Evolutionary conservation across 2,888 invertebrate species (phyloP), one percentile per base, ranked within the genome.

Genomic region (Lampropteryx suffumata): DNA sequence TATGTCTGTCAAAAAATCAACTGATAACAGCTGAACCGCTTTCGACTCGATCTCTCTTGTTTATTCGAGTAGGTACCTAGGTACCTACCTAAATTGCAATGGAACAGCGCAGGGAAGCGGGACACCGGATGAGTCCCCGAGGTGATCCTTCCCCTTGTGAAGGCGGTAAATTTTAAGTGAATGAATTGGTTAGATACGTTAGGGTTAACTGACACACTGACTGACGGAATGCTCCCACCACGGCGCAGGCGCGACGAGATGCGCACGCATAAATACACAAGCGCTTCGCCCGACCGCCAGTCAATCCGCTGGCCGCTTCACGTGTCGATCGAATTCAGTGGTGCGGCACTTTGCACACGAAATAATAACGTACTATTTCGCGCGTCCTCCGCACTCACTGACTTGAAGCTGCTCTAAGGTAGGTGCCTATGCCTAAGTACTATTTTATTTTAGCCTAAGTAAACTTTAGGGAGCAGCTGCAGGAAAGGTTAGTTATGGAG

Each of bases 231-330:
- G 67, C 81, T 79, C 84, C 83, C 84, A 73, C 80, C 83, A 79
- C 78, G 11, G 62, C 86, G 84, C 84, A 83, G 34, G 76, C 84
- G 84, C 79, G 78, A 59, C 59, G 75, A 72, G 79, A 78, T 84
- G 88, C 88, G 88, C 84, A 84, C 88, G 85, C 85, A 87, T 88
- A 88, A 73, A 89, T 83, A 73, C 79, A 72, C 73, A 73, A 65
- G 61, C 82, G 63, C 77, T 70, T 62, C 70, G 74, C 62, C 65
- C 72, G 71, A 73, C 64, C 71, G 75, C 69, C 86, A 89, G 88
- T 89, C 85, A 81, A 84, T 86, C 76, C 74, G 69, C 67, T 64
- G 74, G 73, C 59, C 71, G 73, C 76, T 49, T 46, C 65, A 71
- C 65, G 76, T 61, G 65, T 67, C 68, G 79, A 73, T 73, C 76